phyloP scores from a whole-genome alignment of 2,113 vertebrate genomes.

The Gopherus flavomarginatus region DNA sequence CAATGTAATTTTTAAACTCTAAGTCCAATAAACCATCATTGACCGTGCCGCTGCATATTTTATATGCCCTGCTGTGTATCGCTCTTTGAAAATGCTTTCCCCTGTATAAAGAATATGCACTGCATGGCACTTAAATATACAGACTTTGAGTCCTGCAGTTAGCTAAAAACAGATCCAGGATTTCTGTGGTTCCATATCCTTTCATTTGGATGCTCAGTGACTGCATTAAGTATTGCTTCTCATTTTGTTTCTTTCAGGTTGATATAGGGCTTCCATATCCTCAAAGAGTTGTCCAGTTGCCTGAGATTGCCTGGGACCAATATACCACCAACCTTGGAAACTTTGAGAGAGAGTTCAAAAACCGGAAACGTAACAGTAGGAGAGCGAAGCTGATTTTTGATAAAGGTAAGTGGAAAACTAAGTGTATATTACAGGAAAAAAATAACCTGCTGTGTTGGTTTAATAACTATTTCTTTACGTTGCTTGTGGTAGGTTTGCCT shows the following conservation, averaged over 20 bases:
- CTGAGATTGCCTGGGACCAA: slow-evolving; percentile 96
- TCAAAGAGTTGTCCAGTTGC: slow-evolving; percentile 96
- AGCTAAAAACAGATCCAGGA: neutral
- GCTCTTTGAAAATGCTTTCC: slow-evolving; percentile 19
- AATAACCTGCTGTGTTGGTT: neutral
- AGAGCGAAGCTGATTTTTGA: slow-evolving; percentile 95
- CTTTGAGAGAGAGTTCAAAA: slow-evolving; percentile 95
- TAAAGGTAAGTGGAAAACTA: slow-evolving; percentile 83
- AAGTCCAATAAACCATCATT: slow-evolving; percentile 60
- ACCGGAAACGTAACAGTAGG: slow-evolving; percentile 94
- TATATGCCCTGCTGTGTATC: slow-evolving; percentile 50
- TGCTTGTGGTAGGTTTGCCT: slow-evolving; percentile 88
- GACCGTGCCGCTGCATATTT: slow-evolving; percentile 67
- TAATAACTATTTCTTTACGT: slow-evolving; percentile 44
- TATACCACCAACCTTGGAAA: slow-evolving; percentile 95
- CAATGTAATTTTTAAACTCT: neutral
- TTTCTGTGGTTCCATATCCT: neutral
- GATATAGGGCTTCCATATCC: slow-evolving; percentile 92
- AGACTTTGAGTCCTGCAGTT: slow-evolving; percentile 1
- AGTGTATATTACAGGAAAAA: neutral
- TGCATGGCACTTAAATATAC: neutral
- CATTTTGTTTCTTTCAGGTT: slow-evolving; percentile 76
- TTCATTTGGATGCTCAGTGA: neutral
- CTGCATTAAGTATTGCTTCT: neutral
- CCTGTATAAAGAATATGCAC: neutral